These are phyloP conservation scores for Epirrita christyi DNA, from an alignment of 2,888 invertebrate species.

Conservation along the genomic window DNA sequence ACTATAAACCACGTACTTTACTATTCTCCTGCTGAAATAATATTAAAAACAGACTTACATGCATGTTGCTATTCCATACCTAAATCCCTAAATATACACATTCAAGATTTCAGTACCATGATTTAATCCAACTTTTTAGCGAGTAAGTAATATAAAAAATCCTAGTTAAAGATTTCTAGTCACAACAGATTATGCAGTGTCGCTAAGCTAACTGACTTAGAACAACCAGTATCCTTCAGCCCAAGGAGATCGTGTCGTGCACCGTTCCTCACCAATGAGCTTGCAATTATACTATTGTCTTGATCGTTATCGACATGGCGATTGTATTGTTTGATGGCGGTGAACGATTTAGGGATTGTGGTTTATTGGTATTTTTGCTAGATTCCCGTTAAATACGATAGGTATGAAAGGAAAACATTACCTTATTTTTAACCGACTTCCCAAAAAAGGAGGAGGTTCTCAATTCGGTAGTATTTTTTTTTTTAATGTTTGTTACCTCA, in stretches of 20 bases:
- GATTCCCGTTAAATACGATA: neutral
- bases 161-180: neutral
- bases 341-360: constrained; percentile 29
- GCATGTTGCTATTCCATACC: constrained; percentile 25
- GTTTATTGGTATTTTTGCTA: constrained; percentile 32
- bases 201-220: constrained; percentile 52
- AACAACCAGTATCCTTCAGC: constrained; percentile 50
- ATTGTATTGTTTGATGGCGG: constrained; percentile 49
- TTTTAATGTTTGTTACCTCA: too few species aligned
- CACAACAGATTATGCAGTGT: constrained; percentile 33
- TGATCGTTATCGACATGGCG: constrained; percentile 40
- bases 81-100: neutral
- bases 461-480: too few species aligned
- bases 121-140: neutral
- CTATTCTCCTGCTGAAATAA: too few species aligned
- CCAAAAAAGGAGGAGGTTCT: too few species aligned
- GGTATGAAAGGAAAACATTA: too few species aligned
- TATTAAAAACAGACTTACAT: constrained; percentile 27
- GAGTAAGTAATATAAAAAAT: neutral
- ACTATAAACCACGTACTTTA: too few species aligned
- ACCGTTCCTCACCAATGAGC: constrained; percentile 67
- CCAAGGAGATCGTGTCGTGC: constrained; percentile 59
- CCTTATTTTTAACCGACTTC: too few species aligned
- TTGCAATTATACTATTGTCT: constrained; percentile 32
- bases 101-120: neutral